phyloP scores from a whole-genome alignment of 2,113 vertebrate species.

The Corythaixoides concolor region DNA sequence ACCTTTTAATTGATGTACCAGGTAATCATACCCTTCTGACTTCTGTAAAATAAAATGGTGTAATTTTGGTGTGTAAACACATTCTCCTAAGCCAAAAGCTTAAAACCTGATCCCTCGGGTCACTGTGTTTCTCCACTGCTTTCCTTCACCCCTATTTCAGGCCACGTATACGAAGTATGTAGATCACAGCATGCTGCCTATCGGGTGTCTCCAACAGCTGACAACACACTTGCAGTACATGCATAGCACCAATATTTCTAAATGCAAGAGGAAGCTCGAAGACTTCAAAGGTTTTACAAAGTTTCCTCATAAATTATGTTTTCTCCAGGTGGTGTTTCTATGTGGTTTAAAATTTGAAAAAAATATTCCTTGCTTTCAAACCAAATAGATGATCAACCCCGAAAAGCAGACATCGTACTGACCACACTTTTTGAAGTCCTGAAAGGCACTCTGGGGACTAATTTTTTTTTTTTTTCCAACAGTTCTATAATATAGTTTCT shows the following conservation, averaged over 20 bases:
- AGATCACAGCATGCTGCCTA: not conserved
- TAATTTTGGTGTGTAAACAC: not conserved
- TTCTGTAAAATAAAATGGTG: not conserved
- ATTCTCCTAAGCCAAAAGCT: not conserved
- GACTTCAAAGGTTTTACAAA: not conserved
- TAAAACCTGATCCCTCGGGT: not conserved
- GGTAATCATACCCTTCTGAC: not conserved
- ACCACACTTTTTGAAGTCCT: not conserved
- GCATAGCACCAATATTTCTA: not conserved
- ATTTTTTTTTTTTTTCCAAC: not conserved
- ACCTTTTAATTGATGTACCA: not conserved
- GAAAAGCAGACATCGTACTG: not conserved
- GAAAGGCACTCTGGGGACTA: not conserved
- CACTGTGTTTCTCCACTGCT: not conserved
- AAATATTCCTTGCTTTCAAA: not conserved
- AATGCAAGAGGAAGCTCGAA: not conserved
- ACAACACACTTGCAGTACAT: not conserved
- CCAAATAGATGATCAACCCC: not conserved
- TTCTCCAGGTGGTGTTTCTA: not conserved
- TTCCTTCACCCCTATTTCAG: conserved; percentile 31
- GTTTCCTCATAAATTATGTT: not conserved
- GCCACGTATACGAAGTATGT: not conserved
- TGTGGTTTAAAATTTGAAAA: not conserved
- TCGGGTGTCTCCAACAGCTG: conserved; percentile 29
- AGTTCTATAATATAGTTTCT: not conserved